Conservation (phyloP, 2,888 invertebrate genomes). For the Monoplex corrugatus region DNA sequence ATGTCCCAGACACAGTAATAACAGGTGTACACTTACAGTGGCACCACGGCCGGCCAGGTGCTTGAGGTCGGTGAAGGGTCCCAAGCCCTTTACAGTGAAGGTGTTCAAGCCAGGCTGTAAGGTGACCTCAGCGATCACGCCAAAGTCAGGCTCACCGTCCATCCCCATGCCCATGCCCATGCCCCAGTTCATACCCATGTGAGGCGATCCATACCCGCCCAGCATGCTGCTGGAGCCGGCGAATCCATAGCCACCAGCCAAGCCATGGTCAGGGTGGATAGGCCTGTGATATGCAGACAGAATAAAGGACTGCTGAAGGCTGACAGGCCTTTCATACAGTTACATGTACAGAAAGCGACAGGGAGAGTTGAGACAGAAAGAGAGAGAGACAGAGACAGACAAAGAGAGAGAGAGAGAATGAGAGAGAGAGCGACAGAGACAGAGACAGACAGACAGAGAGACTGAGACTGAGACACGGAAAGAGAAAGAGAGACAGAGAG, state of each 20-base stretch:
- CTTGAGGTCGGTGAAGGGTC: constrained; percentile 27
- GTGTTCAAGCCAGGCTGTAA: constrained; percentile 46
- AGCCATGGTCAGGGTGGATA: too few species aligned
- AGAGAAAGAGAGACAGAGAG: too few species aligned
- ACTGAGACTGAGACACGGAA: too few species aligned
- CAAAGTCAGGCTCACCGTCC: constrained; percentile 3
- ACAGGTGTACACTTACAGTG: constrained; percentile 50
- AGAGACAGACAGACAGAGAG: too few species aligned
- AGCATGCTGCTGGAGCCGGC: neutral
- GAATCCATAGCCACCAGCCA: neutral
- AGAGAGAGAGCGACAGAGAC: neutral
- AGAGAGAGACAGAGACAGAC: too few species aligned
- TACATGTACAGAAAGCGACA: too few species aligned
- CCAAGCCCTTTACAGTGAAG: constrained; percentile 44
- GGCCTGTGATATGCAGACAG: too few species aligned
- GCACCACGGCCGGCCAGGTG: constrained; percentile 53
- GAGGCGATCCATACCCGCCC: neutral
- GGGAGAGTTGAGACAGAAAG: too few species aligned
- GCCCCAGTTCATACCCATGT: neutral
- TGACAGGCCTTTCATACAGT: too few species aligned
- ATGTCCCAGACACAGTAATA: too few species aligned
- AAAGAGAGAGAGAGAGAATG: too few species aligned
- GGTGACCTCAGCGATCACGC: constrained; percentile 48
- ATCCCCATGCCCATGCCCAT: neutral
- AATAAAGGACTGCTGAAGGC: too few species aligned